These are phyloP conservation scores for Riparia riparia DNA, from an alignment of 2,113 vertebrate species.

Conservation along the genomic window DNA sequence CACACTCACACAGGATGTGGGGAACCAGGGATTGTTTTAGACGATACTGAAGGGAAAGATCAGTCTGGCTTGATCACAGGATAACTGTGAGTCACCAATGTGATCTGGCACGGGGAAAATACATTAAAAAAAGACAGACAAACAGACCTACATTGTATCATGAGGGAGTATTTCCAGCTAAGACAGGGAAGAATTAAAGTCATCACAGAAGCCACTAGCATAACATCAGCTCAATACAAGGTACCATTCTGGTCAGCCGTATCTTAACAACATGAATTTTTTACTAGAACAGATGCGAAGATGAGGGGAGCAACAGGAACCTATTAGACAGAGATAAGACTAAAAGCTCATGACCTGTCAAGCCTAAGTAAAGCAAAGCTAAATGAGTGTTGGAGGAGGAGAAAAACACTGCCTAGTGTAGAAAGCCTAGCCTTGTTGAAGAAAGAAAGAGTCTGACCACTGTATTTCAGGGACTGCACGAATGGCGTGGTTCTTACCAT, in stretches of 20 bases:
- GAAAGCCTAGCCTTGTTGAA: not conserved
- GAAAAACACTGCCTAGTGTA: not conserved
- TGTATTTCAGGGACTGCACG: not conserved
- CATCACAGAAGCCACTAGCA: not conserved
- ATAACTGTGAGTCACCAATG: constrained; percentile 36
- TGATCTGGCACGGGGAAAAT: not conserved
- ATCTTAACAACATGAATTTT: not conserved
- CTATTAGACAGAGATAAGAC: not conserved
- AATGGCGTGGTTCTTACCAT: not conserved
- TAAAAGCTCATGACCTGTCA: not conserved
- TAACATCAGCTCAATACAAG: not conserved
- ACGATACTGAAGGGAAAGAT: constrained; percentile 32
- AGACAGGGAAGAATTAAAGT: not conserved
- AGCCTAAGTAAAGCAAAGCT: not conserved
- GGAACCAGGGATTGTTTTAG: constrained; percentile 19
- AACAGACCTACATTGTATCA: not conserved
- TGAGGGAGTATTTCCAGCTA: not conserved
- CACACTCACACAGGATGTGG: constrained; percentile 63
- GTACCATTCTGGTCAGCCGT: not conserved
- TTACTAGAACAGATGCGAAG: not conserved
- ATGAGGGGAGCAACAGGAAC: not conserved
- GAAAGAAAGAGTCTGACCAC: not conserved
- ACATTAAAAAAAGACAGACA: not conserved
- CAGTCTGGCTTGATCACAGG: constrained; percentile 49
- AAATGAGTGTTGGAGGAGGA: not conserved